Base-by-base conservation (phyloP, 2,113 vertebrate species). In the Arothron firmamentum region DNA sequence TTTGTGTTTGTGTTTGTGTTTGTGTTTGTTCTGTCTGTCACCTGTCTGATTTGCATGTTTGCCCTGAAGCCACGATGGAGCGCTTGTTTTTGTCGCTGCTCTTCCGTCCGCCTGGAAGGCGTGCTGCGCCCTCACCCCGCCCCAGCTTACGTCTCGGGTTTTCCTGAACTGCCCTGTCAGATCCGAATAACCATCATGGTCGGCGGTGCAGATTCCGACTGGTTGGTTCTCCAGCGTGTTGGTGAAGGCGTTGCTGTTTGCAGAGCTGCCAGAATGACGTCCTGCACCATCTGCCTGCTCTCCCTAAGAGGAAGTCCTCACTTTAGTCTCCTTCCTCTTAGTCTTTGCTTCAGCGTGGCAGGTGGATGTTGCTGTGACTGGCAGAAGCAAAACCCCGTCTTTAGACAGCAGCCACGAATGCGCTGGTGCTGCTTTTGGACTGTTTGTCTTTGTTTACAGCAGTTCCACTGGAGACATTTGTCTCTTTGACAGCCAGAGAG, bases 41-140 rank as follows among this genome's bases (percentile, higher is more conserved):
- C 15, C 60, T 49, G 13, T 15, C 16, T 52, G 51, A 72, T 66
- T 61, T 62, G 31, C 54, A 54, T 25, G 19, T 46, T 47, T 52
- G 18, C 43, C 41, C 12, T 18, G 23, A 12, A 42, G 48, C 41
- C 18, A 21, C 20, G 14, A 17, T 17, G 50, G 19, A 55, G 12
- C 6, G 3, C 21, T 43, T 52, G 5, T n/a, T 48, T 23, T 38
- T 58, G 47, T 49, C 42, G 17, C 38, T 54, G 45, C 48, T 42
- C 16, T 31, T 51, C 2, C 6, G 3, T 47, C 42, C 28, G 38
- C 18, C 0, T 48, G 20, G 49, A 41, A 52, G 18, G 12, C 5
- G 12, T 17, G 5, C 15, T 28, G 14, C 1, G 8, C 43, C 50
- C 34, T 31, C 57, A 55, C 49, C 10, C 14, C 13, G n/a, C 1